Evolutionary conservation across 2,888 invertebrate genomes (phyloP).

Genomic region (Anthophora plumipes): DNA sequence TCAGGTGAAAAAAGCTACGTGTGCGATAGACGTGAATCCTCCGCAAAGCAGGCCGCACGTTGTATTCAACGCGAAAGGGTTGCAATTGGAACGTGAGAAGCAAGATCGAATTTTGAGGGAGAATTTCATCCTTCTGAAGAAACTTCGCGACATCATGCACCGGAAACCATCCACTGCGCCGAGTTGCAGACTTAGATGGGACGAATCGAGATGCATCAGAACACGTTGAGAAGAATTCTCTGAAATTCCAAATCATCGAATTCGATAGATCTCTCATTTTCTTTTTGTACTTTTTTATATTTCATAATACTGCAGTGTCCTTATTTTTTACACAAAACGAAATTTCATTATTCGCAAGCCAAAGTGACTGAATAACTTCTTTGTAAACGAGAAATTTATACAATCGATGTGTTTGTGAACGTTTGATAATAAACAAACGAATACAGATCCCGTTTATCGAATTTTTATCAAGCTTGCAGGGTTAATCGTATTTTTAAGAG

Average conservation of each 20-base stretch:
- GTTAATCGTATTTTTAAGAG: background rate
- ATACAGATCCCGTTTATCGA: background rate
- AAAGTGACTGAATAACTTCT: too few relatives aligned
- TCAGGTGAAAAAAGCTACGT: constrained; percentile 78
- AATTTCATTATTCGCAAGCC: too few relatives aligned
- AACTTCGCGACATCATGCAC: constrained; percentile 80
- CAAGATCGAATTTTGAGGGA: constrained; percentile 79
- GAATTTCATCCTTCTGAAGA: constrained; percentile 80
- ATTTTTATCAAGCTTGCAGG: background rate
- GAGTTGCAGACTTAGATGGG: constrained; percentile 70
- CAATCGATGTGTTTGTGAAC: too few relatives aligned
- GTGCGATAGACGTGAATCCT: constrained; percentile 78
- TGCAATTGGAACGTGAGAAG: constrained; percentile 79
- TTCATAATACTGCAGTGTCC: too few relatives aligned
- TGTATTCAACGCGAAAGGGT: constrained; percentile 77
- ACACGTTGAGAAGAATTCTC: constrained; percentile 58
- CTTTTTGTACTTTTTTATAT: background rate
- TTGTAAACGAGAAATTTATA: too few relatives aligned
- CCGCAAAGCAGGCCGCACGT: constrained; percentile 79
- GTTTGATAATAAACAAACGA: constrained; percentile 40
- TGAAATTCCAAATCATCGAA: background rate
- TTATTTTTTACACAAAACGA: too few relatives aligned
- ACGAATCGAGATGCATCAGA: constrained; percentile 76
- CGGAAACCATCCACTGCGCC: constrained; percentile 71
- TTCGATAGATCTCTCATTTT: background rate